Evolutionary conservation across 2,888 invertebrate genomes (phyloP).

Genomic region (Clanis bilineata): DNA sequence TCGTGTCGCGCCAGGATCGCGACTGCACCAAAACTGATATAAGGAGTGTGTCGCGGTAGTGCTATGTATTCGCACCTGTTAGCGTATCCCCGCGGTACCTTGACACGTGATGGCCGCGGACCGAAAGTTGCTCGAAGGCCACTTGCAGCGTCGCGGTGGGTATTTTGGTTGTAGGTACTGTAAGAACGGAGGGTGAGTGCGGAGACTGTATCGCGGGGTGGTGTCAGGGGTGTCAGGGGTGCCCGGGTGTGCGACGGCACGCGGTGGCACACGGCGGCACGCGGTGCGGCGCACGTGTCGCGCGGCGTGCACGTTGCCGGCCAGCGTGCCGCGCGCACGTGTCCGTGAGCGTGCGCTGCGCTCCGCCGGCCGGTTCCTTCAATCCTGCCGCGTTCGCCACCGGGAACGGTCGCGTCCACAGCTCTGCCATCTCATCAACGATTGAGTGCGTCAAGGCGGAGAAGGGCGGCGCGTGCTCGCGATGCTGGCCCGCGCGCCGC

Average conservation of each 20-base stretch:
- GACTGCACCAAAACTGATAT: too few species aligned
- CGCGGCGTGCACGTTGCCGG: conserved; percentile 41
- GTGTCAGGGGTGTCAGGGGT: conserved; percentile 13
- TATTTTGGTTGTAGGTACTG: too few species aligned
- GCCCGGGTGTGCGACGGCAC: conserved; percentile 17
- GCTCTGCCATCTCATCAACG: conserved; percentile 33
- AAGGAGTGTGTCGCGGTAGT: background rate
- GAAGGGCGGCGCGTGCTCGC: conserved; percentile 58
- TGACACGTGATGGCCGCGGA: background rate
- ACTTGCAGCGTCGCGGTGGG: background rate
- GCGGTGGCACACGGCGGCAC: conserved; percentile 23
- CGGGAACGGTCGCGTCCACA: conserved; percentile 65
- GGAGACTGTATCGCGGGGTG: conserved; percentile 12
- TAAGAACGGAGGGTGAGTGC: background rate
- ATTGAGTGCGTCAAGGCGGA: conserved; percentile 55
- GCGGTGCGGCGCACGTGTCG: conserved; percentile 27
- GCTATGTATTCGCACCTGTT: too few species aligned
- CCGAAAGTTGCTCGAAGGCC: background rate
- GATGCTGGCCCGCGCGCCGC: conserved; percentile 50
- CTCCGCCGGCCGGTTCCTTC: conserved; percentile 55
- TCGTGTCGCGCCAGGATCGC: too few species aligned
- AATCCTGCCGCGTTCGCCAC: conserved; percentile 69
- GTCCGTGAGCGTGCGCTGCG: conserved; percentile 51
- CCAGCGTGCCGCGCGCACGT: conserved; percentile 62
- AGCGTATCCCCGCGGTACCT: too few species aligned